Base-by-base conservation (phyloP, 2,797 vertebrate species). In the Pangasius djambal region DNA sequence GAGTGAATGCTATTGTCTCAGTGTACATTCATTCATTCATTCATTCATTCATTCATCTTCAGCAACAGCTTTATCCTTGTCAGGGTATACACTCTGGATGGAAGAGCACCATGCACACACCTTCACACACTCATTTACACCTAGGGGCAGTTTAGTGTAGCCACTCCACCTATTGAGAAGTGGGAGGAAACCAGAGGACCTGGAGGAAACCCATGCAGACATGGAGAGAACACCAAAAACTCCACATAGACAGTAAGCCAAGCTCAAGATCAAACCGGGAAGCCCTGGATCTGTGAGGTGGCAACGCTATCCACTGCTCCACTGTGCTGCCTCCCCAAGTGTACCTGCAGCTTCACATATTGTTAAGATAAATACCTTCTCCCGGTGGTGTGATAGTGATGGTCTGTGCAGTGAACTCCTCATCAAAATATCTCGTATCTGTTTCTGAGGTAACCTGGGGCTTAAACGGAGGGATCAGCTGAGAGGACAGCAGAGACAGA, bases 361-460 rank as follows among this genome's bases (percentile, higher is more conserved):
- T 28, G 20, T 52, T 52, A 55, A 55, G 25, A 44, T 52, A 16
- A 59, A 92, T 97, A 99, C 98, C 98, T 98, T 98, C 98, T 97
- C 98, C 98, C 1, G 98, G 98, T 37, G 98, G 98, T 6, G 98
- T 99, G 93, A 99, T 99, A 87, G 98, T 99, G 96, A 99, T 99
- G 96, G 97, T 99, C 96, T 99, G 98, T 91, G 97, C 98, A 28
- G 98, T 99, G 94, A 99, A 99, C 96, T 99, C 98, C 96, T 99
- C 98, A 84, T 99, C 98, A 79, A 99, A 99, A 94, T 99, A 99
- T 94, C 98, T 96, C 1, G 98, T 99, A 93, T 99, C 98, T 0
- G 98, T 99, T 95, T 99, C 98, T 20, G 98, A 99, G 84, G 98
- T 98, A 94, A 99, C 98, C 95, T 99, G 98, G 91, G 98, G 98